These are phyloP conservation scores for Leptopilina clavipes DNA, from an alignment of 1,140 invertebrate species.

Conservation along the genomic window DNA sequence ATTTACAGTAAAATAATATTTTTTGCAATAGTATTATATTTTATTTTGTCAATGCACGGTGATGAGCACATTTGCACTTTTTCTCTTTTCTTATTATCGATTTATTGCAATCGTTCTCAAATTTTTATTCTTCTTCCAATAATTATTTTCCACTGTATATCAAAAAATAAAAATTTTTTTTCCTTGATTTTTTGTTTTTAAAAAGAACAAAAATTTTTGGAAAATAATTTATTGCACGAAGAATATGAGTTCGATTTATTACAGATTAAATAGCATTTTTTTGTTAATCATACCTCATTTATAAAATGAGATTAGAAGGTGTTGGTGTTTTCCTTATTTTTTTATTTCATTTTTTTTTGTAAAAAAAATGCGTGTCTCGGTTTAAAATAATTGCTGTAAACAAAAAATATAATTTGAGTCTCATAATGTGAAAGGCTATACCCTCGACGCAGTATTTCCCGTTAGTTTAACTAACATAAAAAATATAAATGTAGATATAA, in stretches of 20 bases:
- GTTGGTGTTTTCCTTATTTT: conserved; percentile 6
- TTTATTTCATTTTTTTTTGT: too few relatives aligned
- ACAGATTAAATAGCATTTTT: conserved; percentile 6
- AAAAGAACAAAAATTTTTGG: neutral
- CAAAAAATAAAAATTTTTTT: neutral
- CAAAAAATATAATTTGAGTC: neutral
- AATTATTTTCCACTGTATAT: neutral
- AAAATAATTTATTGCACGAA: neutral
- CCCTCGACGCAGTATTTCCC: conserved; percentile 26
- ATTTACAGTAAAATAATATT: neutral
- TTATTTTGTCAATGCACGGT: conserved; percentile 25
- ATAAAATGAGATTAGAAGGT: neutral
- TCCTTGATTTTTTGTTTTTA: neutral
- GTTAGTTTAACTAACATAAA: conserved; percentile 23
- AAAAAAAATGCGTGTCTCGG: conserved; percentile 14
- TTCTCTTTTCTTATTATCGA: neutral
- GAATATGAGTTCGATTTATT: neutral
- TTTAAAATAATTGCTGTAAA: neutral
- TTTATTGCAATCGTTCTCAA: neutral
- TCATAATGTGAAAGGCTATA: neutral
- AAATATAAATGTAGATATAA: conserved; percentile 20
- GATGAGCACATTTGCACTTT: conserved; percentile 26
- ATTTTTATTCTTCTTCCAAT: neutral
- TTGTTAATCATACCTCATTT: neutral
- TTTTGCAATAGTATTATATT: conserved; percentile 21